Conservation (phyloP, 2,113 vertebrate genomes). For the Pteropus alecto region DNA sequence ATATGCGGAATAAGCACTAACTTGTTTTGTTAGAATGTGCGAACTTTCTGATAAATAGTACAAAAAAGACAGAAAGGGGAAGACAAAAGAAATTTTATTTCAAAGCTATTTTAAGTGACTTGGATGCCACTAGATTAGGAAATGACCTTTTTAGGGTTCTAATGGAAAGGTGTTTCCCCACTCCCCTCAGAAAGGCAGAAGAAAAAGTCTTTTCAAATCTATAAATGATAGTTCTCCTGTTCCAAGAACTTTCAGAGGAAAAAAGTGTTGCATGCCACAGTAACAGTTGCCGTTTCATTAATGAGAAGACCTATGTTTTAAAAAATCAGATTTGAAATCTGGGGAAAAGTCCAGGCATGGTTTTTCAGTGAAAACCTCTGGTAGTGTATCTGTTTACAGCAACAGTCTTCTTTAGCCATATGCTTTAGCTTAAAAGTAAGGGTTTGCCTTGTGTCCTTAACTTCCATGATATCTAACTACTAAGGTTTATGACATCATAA, state of each 20-base stretch:
- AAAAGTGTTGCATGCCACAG: background rate
- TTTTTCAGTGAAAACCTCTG: background rate
- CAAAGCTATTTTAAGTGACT: slow-evolving; percentile 51
- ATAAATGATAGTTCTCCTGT: background rate
- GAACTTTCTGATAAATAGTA: slow-evolving; percentile 40
- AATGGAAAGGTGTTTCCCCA: background rate
- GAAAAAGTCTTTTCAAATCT: slow-evolving; percentile 39
- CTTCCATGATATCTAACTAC: background rate
- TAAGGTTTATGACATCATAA: background rate
- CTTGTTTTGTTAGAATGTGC: background rate
- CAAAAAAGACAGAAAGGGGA: background rate
- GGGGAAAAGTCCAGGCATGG: background rate
- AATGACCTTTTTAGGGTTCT: slow-evolving; percentile 21
- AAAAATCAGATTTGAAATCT: slow-evolving; percentile 61
- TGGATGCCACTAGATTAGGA: slow-evolving; percentile 15
- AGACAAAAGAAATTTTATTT: slow-evolving; percentile 52
- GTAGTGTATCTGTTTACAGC: background rate
- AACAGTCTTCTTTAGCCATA: background rate
- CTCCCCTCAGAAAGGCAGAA: slow-evolving; percentile 19
- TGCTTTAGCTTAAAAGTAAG: slow-evolving; percentile 16
- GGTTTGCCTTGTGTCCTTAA: background rate
- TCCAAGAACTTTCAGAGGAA: background rate
- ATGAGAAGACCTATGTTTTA: background rate
- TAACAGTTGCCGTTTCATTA: slow-evolving; percentile 45
- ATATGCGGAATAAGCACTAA: slow-evolving; percentile 22